Base-by-base conservation (phyloP, 2,113 vertebrate species). In the Serinus canaria region DNA sequence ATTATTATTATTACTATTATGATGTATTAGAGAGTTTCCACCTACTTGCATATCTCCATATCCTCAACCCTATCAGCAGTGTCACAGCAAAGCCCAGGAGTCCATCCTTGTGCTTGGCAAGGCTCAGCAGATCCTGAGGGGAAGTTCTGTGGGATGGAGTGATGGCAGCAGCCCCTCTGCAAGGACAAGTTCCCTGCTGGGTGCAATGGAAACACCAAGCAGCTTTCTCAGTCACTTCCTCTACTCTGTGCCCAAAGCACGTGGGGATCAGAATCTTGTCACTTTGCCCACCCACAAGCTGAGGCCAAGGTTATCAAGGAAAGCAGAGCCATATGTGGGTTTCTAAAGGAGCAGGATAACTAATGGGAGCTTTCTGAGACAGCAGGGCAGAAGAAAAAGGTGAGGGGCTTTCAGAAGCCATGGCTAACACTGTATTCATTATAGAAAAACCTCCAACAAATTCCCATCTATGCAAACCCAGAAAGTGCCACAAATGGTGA, bases 1-100 rank as follows among this genome's bases (percentile, higher is more conserved):
- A 9, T 96, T 97, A 92, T 97, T 97, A 97, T 97, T 97, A 97
- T 96, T 97, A 96, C 96, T 97, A 97, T 97, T 93, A 96, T 94
- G 97, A 95, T 93, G 97, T 95, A 97, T 97, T 96, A 95, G 95
- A 97, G 97, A 92, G 90, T 97, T 97, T 95, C 97, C 97, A 95
- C 97, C 98, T 96, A 97, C 98, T 95, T 94, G n/a, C 82, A 35
- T 93, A 94, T 93, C 93, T 96, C 85, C 92, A 30, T 83, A 41
- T 64, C 87, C 94, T 88, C 89, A 84, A 59, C 69, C 74, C 12
- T 81, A 87, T 24, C 80, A 94, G 88, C 83, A 59, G 67, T 68
- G 81, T 68, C 78, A 76, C 87, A 85, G 62, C 41, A 73, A 87
- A 90, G 95, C 94, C 70, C 73, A 44, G 76, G 53, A 92, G 83